phyloP scores from a whole-genome alignment of 2,888 invertebrate species.

The Cephus pulcher region DNA sequence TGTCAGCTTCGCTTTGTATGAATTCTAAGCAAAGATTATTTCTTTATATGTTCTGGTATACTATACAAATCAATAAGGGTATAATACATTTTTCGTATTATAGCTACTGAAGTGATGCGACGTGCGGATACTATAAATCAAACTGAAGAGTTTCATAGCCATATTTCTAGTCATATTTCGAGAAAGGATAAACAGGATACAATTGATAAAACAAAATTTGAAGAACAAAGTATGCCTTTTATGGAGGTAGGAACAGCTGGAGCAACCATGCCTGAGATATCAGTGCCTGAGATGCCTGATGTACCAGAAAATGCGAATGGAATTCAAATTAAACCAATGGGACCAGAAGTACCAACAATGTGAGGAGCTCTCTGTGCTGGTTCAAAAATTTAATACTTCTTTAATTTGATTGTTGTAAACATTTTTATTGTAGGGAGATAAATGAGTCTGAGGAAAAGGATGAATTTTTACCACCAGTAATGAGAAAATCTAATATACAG shows the following conservation, averaged over 20 bases:
- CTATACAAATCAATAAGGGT: not conserved
- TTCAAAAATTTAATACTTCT: not conserved
- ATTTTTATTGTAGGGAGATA: not conserved
- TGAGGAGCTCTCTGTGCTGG: not conserved
- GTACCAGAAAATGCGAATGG: not conserved
- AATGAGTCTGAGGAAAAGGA: not conserved
- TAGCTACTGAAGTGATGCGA: conserved; percentile 9
- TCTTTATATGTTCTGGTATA: not conserved
- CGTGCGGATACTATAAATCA: conserved; percentile 13
- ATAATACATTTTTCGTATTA: not conserved
- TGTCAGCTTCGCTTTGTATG: not conserved
- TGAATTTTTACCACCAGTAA: not conserved
- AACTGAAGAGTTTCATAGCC: conserved; percentile 3
- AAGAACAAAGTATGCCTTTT: not conserved
- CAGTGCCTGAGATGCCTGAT: not conserved
- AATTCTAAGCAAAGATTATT: not conserved
- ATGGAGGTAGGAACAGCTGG: not conserved
- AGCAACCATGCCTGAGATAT: not conserved
- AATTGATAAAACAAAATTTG: not conserved
- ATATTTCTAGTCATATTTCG: not conserved
- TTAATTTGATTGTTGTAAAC: not conserved
- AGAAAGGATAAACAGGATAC: not conserved
- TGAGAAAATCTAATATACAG: not conserved
- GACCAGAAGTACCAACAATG: not conserved
- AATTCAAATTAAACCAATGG: not conserved